These are phyloP conservation scores for Dorcus hopei DNA, from an alignment of 2,888 invertebrate species.

Conservation along the genomic window DNA sequence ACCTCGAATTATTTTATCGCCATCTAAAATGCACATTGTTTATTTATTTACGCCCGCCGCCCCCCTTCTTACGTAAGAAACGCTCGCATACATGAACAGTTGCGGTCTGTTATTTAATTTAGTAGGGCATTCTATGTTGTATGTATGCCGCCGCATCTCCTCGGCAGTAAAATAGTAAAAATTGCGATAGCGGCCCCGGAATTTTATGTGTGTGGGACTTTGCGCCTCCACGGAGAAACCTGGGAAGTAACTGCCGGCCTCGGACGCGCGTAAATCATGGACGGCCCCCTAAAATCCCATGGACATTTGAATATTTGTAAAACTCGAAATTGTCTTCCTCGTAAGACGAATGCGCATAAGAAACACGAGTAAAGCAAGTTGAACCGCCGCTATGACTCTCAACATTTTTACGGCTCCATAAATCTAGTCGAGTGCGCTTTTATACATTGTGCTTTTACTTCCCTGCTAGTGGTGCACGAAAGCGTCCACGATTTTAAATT, in stretches of 20 bases:
- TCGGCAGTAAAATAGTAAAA: constrained; percentile 5
- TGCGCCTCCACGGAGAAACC: constrained; percentile 13
- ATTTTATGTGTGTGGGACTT: constrained; percentile 21
- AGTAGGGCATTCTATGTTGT: constrained; percentile 9
- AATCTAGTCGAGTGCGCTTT: constrained; percentile 20
- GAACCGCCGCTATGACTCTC: constrained; percentile 15
- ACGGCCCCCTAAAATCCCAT: constrained; percentile 14
- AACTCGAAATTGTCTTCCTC: constrained; percentile 24
- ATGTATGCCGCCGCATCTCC: constrained; percentile 2
- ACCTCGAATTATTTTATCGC: too few species aligned
- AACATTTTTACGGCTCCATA: constrained; percentile 20
- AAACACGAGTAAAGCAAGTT: constrained; percentile 13
- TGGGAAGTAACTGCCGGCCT: constrained; percentile 22
- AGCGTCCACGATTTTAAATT: neutral
- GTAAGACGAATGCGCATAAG: constrained; percentile 19
- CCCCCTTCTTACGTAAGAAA: too few species aligned
- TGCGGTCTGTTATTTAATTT: constrained; percentile 14
- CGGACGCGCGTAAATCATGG: constrained; percentile 23
- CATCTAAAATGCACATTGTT: too few species aligned
- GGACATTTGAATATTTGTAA: constrained; percentile 20
- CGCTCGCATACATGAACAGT: neutral
- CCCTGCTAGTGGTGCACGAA: neutral
- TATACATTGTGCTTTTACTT: constrained; percentile 19
- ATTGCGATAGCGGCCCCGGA: constrained; percentile 11
- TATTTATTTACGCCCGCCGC: too few species aligned